Evolutionary conservation across 1,140 invertebrate genomes (phyloP), one percentile per base, ranked within the genome.

Genomic region (Macrostomum lignano): DNA sequence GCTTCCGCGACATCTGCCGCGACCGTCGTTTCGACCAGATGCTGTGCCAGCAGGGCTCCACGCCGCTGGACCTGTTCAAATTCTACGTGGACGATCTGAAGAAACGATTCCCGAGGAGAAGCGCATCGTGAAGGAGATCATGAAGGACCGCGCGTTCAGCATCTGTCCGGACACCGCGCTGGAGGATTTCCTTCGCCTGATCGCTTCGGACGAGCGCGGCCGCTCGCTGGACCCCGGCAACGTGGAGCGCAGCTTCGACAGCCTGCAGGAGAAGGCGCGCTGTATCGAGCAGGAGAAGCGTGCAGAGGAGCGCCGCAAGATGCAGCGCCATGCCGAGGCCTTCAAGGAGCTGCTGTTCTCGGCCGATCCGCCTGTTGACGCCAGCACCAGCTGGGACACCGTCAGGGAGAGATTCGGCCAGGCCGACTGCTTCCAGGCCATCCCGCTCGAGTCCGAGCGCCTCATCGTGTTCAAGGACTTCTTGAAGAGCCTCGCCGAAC

Each of bases 31-130:
- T 58, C 60, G 75, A 77, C 10, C 75, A 74, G 19, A 91, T 94
- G 82, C 62, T 96, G 0, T 78, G 74, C 38, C 69, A 72, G 44
- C 6, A 40, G 70, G 74, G 88, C 9, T 94, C 86, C 0, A 94
- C 84, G 1, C 84, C 88, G 0, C 55, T 98, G 13, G 91, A 98
- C 62, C 58, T 98, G 1, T 98, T 98, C 47, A 98, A 98, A 60
- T 96, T 96, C 58, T 96, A 91, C 49, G 86, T 98, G 0, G 84
- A 94, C 58, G 86, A 98, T 54, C 59, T 98, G 7, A 96, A 96
- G 56, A 76, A 79, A 0, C 65, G 82, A 17, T 96, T 91, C 58
- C 76, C 88, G 79, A 93, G 49, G 91, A 98, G 50, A 93, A 93
- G 53, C 86, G 88, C 58, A 74, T 94, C 11, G 94, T 98, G 15